Percentiles rank a stretch among this genome's conserved stretches.
Evolutionary conservation across 2,888 invertebrate species (phyloP).

Genomic region (Sthenelais limicola): DNA sequence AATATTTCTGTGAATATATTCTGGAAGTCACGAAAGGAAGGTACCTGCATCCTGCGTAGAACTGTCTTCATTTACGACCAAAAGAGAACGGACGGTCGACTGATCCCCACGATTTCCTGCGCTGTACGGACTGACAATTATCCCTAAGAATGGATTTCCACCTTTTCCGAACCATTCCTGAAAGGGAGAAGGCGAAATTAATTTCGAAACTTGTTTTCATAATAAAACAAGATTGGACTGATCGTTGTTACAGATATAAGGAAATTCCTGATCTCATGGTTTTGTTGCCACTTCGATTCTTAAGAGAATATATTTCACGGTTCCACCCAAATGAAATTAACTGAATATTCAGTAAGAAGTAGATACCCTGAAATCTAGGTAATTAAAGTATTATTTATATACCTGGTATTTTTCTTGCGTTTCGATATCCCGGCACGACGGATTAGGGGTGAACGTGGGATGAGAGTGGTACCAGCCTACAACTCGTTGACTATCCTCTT

Average conservation of each 20-base stretch:
- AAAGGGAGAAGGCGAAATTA: conserved; percentile 61
- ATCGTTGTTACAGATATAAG: no score
- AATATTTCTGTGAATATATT: background rate
- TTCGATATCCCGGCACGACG: conserved; percentile 80
- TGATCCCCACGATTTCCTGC: background rate
- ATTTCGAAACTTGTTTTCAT: background rate
- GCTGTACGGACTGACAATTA: conserved; percentile 79
- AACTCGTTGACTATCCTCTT: conserved; percentile 74
- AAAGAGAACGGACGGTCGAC: conserved; percentile 11
- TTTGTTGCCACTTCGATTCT: background rate
- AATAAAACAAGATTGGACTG: no score
- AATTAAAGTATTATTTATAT: background rate
- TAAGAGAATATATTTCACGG: background rate
- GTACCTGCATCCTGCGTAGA: background rate
- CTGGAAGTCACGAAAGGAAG: background rate
- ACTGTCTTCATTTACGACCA: background rate
- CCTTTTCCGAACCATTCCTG: conserved; percentile 74
- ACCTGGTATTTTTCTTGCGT: conserved; percentile 79
- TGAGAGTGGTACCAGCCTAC: conserved; percentile 87
- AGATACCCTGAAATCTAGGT: background rate
- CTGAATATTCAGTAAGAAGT: background rate
- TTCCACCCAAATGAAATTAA: background rate
- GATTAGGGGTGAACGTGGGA: conserved; percentile 81
- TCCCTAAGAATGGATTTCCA: conserved; percentile 77
- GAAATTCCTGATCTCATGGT: background rate